A percentile compares a stretch with the other conserved stretches of the same genome.
phyloP scores from a whole-genome alignment of 2,888 invertebrate genomes.

The Tiliacea citrago region DNA sequence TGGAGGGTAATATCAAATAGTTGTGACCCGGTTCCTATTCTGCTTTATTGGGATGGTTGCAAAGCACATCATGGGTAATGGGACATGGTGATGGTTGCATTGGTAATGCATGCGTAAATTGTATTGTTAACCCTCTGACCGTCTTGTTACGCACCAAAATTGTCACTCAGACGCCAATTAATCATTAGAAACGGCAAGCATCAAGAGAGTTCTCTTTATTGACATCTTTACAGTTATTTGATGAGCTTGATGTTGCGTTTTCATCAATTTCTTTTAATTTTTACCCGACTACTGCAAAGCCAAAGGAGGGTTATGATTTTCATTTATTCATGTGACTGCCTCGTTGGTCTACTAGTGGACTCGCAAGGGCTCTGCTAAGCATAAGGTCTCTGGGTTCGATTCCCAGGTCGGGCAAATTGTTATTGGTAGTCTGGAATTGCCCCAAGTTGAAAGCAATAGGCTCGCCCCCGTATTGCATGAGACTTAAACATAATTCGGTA shows the following conservation, averaged over 20 bases:
- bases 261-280: no score
- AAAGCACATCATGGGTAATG: neutral
- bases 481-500: no score
- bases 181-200: conserved; percentile 8
- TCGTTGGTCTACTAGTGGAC: neutral
- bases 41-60: conserved; percentile 2
- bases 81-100: conserved; percentile 4
- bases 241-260: neutral
- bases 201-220: conserved; percentile 21
- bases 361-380: neutral
- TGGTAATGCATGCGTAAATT: conserved; percentile 34
- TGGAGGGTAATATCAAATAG: neutral
- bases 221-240: conserved; percentile 20
- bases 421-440: neutral
- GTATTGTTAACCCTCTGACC: conserved; percentile 48
- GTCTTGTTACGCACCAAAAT: conserved; percentile 21
- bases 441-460: neutral
- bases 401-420: neutral
- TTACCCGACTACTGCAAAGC: no score
- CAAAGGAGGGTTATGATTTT: no score
- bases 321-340: neutral
- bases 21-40: neutral
- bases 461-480: neutral
- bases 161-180: conserved; percentile 35
- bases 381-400: no score